Evolutionary conservation across 2,888 invertebrate species (phyloP), one percentile per base, ranked within the genome.

Genomic region (Piscicola geometra): DNA sequence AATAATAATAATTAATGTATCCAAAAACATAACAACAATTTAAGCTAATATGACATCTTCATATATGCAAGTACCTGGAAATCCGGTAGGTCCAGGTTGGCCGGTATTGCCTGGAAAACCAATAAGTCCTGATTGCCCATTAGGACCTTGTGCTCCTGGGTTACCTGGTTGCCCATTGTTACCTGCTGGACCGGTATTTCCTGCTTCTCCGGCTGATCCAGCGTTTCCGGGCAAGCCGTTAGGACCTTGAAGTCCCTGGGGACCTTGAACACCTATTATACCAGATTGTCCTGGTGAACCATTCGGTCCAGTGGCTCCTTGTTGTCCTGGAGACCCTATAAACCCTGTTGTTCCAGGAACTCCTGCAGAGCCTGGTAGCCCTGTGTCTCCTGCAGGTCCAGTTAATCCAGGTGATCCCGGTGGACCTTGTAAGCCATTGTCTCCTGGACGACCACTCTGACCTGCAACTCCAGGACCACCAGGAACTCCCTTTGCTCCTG

Each of bases 401-500:
- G 72, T 60, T 30, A 41, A n/a, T 41, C 77, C 77, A n/a, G 64
- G 15, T 25, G 9, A 50, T 21, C 77, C 77, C 12, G 47, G 25
- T 0, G 32, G 21, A 35, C 77, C 77, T 5, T 68, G n/a, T n/a
- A 3, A 28, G 15, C 77, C 77, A n/a, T 18, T 33, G 25, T 47
- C 25, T 18, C 71, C 71, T 18, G 71, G 30, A 47, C 28, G 28
- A 28, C 71, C 71, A 1, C 25, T 41, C 1, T 25, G 41, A 21
- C 71, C 71, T n/a, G 70, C 12, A 25, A 15, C 2, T 9, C 70
- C 70, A 5, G 50, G 67, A 32, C 0, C 9, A 18, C 75, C 75
- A 41, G 36, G 35, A 21, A 36, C 1, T 9, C 71, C 71, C 21
- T 47, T 32, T 5, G 32, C 30, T 47, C 71, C 71, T 47, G 0